Percentiles rank a stretch among this genome's conserved stretches.
Evolutionary conservation across 2,888 invertebrate species (phyloP).

Genomic region (Ennomos fuscantarius): DNA sequence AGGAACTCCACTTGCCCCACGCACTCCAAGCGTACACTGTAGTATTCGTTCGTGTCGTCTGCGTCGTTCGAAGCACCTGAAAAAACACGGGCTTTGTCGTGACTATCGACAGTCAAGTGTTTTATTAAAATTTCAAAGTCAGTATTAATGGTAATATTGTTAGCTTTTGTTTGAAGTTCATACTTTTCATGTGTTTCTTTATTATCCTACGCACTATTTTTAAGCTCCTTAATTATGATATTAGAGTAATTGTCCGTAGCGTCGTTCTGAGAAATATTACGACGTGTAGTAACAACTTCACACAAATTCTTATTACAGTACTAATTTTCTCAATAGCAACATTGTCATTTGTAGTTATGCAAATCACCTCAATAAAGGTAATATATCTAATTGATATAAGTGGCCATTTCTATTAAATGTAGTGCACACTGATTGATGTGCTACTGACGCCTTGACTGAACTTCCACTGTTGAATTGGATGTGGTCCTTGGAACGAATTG

Average conservation of each 20-base stretch:
- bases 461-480: constrained; percentile 53
- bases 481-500: constrained; percentile 34
- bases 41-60: constrained; percentile 61
- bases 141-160: no score
- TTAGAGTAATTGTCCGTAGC: no score
- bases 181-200: no score
- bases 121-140: no score
- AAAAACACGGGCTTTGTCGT: constrained; percentile 7
- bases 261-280: no score
- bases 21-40: constrained; percentile 86
- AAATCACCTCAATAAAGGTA: constrained; percentile 21
- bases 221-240: no score
- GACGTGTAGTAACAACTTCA: no score
- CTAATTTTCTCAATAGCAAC: neutral
- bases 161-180: no score
- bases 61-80: constrained; percentile 63
- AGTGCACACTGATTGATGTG: constrained; percentile 58
- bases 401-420: constrained; percentile 52
- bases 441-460: constrained; percentile 58
- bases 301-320: no score
- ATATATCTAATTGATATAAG: constrained; percentile 33
- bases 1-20: constrained; percentile 91
- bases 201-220: no score
- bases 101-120: no score
- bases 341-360: constrained; percentile 6